Evolutionary conservation across 2,888 invertebrate genomes (phyloP).

Genomic region (Nemoura dubitans): DNA sequence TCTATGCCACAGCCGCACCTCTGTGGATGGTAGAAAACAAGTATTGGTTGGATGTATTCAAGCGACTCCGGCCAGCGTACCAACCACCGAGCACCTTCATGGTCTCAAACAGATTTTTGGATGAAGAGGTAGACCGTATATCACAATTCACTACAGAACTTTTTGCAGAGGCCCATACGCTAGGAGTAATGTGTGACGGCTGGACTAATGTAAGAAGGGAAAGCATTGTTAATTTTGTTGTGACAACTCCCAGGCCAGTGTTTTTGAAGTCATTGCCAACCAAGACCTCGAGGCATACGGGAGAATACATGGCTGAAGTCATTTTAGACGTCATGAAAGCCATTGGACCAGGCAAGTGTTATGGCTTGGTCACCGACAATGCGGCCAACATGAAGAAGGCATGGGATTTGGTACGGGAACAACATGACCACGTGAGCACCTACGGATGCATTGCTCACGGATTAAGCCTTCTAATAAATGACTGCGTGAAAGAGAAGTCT

Average conservation of each 20-base stretch:
- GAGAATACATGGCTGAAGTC: conserved; percentile 51
- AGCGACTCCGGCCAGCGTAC: conserved; percentile 10
- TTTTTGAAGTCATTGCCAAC: conserved; percentile 52
- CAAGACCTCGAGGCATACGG: conserved; percentile 51
- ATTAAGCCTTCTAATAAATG: conserved; percentile 53
- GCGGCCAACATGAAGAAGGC: conserved; percentile 53
- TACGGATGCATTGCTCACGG: conserved; percentile 50
- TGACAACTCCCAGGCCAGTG: conserved; percentile 54
- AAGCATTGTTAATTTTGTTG: conserved; percentile 54
- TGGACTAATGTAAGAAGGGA: conserved; percentile 49
- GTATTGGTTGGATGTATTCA: conserved; percentile 19
- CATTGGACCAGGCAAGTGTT: conserved; percentile 21
- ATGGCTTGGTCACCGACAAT: conserved; percentile 51
- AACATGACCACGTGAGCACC: conserved; percentile 50
- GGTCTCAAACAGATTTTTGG: conserved; percentile 10
- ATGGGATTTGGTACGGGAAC: conserved; percentile 52
- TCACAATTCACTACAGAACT: not conserved
- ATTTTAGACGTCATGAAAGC: conserved; percentile 42
- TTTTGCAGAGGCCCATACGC: not conserved
- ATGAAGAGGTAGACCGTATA: conserved; percentile 4
- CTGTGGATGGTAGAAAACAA: conserved; percentile 13
- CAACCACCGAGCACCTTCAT: not conserved
- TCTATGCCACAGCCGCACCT: conserved; percentile 26
- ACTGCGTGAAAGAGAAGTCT: conserved; percentile 49
- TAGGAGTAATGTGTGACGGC: conserved; percentile 18